Evolutionary conservation across 2,888 invertebrate species (phyloP), one percentile per base, ranked within the genome.

Genomic region (Scaptomyza tumidula): DNA sequence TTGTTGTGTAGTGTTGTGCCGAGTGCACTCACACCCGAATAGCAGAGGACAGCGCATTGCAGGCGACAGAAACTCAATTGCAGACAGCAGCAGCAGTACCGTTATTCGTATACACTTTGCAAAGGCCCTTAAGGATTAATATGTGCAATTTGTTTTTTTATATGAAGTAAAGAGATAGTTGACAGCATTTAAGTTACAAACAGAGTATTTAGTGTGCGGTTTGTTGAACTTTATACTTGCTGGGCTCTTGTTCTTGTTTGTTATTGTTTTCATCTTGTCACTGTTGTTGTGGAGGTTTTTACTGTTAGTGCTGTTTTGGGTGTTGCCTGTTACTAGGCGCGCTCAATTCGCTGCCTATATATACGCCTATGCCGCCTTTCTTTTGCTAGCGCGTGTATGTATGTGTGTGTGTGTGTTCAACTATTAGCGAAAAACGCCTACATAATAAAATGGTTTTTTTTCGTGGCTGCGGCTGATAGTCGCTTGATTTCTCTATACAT

Each of bases 341-440:
- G 46, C 52, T 43, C 29, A 45, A 48, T 75, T 43, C 29, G 14
- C 13, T 31, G 39, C 31, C 24, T 41, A 52, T 39, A 39, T 7
- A 13, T n/a, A 2, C 39, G 39, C 41, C 41, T 41, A 41, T 41
- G 37, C 16, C 41, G 41, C 41, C 10, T 16, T 16, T 41, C 41
- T 41, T 41, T 16, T 41, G 16, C 41, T 41, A 1, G 10, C 39
- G 39, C 27, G 13, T 41, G 2, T 57, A 11, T 53, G 19, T 49
- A 0, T 35, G 14, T 43, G 3, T 57, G 19, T 52, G 13, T 49
- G 1, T 35, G 11, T 48, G n/a, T 54, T 46, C 14, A 46, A 61
- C 60, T 75, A 65, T 65, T 75, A 65, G 59, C 59, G 13, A 45
- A 75, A 74, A 50, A 75, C 73, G 73, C 75, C 73, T 66, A 71